These are phyloP conservation scores for Kryptolebias marmoratus DNA, from an alignment of 2,113 vertebrate genomes.

Conservation along the genomic window DNA sequence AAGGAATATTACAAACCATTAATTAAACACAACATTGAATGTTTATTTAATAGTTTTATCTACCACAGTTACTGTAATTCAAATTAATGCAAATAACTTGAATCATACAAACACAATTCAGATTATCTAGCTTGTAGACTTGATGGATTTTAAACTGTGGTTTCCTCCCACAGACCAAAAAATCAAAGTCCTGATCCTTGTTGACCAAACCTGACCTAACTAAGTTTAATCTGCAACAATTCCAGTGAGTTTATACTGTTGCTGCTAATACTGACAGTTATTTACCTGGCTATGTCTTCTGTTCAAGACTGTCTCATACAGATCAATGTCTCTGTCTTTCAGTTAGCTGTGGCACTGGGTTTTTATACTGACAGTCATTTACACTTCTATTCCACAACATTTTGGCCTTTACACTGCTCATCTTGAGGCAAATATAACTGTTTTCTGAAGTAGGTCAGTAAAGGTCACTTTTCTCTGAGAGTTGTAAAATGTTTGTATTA, in stretches of 20 bases:
- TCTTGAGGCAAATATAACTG: neutral
- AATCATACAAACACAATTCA: too few relatives aligned
- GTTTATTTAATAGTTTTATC: neutral
- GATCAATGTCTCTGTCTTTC: neutral
- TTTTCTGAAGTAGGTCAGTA: neutral
- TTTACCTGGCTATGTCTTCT: neutral
- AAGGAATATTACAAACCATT: too few relatives aligned
- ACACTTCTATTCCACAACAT: neutral
- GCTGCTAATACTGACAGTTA: neutral
- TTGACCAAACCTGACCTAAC: neutral
- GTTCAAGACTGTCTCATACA: neutral
- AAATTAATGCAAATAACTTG: neutral
- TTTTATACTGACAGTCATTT: neutral
- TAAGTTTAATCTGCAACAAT: neutral
- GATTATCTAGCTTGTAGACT: too few relatives aligned
- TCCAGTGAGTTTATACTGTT: neutral
- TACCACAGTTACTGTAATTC: neutral
- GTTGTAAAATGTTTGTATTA: neutral
- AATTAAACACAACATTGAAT: neutral
- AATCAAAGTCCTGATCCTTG: neutral
- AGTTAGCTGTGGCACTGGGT: neutral
- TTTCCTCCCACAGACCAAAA: too few relatives aligned
- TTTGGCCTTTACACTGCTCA: neutral
- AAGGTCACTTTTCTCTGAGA: neutral
- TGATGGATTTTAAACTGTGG: too few relatives aligned